Evolutionary conservation across 2,113 vertebrate species (phyloP), one percentile per base, ranked within the genome.

Genomic region (Atlantisia rogersi): DNA sequence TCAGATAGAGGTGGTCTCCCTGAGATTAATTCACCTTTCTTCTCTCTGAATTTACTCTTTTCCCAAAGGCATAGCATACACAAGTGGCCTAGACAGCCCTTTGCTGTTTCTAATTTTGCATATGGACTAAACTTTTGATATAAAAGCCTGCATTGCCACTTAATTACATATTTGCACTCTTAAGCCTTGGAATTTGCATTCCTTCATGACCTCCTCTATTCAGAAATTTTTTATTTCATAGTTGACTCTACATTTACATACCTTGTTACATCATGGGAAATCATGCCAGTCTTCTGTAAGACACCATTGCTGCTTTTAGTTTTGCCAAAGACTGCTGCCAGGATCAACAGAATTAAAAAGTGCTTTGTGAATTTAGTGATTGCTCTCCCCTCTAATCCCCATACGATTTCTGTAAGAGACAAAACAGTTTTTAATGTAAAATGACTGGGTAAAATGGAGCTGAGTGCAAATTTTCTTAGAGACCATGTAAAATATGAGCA

Each of bases 321-420:
- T 85, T 77, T 83, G 91, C 82, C 82, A 86, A 78, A 67, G 46
- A 63, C 68, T 67, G 52, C 80, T 94, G 91, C 88, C 91, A 97
- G 80, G 37, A 94, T 91, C 91, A 92, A 94, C 82, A 67, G 52
- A 94, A 84, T 78, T 70, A 78, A 59, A 67, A 90, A 75, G 56
- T 52, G 75, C 64, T 84, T 71, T 93, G 81, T 88, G 73, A 48
- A 79, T 86, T 92, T 93, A 56, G 40, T 85, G 78, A 92, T 91
- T 75, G 48, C 35, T 96, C 42, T 91, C 60, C 22, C 67, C n/a
- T 83, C 31, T 31, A 71, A 71, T 81, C 56, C 55, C 42, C 56
- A 75, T 22, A 55, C 29, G 39, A 63, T 52, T 48, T 74, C 76
- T 94, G 60, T 56, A 77, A 81, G 60, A 88, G 15, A 62, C 10